Conservation (phyloP, 2,113 vertebrate genomes). For the Percopsis transmontana region DNA sequence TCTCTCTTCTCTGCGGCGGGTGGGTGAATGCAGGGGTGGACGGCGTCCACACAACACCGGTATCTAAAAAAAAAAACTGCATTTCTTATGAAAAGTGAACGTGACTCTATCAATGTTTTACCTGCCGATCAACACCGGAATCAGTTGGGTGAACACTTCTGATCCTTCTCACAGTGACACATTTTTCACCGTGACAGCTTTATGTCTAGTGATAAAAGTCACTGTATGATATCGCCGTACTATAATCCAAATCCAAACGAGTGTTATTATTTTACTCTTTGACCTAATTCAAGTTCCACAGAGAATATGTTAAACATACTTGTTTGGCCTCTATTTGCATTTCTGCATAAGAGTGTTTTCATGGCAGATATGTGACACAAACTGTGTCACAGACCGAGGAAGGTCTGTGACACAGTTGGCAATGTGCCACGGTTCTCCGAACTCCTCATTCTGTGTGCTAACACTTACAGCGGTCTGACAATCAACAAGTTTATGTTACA, state of each 20-base stretch:
- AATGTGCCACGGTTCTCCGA: constrained; percentile 21
- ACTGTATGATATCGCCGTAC: background rate
- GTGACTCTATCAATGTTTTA: constrained; percentile 22
- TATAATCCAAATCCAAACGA: constrained; percentile 1
- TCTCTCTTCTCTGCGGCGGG: too few relatives aligned
- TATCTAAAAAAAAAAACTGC: too few relatives aligned
- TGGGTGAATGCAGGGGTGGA: too few relatives aligned
- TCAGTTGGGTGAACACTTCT: constrained; percentile 1
- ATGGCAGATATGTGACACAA: constrained; percentile 20
- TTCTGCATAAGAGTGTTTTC: constrained; percentile 20
- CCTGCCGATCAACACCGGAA: background rate
- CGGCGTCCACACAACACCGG: background rate
- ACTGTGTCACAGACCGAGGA: background rate
- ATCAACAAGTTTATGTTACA: constrained; percentile 6
- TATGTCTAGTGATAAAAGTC: constrained; percentile 27
- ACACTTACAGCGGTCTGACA: constrained; percentile 7
- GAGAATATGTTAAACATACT: background rate
- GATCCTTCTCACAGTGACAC: constrained; percentile 13
- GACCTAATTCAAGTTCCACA: constrained; percentile 17
- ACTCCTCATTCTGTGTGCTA: constrained; percentile 13
- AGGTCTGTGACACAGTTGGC: constrained; percentile 18
- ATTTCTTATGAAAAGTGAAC: too few relatives aligned
- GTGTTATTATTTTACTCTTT: constrained; percentile 10
- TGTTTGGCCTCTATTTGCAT: too few relatives aligned
- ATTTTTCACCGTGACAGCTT: constrained; percentile 26